Evolutionary conservation across 1,140 invertebrate species (phyloP).

Genomic region (Apolygus lucorum): DNA sequence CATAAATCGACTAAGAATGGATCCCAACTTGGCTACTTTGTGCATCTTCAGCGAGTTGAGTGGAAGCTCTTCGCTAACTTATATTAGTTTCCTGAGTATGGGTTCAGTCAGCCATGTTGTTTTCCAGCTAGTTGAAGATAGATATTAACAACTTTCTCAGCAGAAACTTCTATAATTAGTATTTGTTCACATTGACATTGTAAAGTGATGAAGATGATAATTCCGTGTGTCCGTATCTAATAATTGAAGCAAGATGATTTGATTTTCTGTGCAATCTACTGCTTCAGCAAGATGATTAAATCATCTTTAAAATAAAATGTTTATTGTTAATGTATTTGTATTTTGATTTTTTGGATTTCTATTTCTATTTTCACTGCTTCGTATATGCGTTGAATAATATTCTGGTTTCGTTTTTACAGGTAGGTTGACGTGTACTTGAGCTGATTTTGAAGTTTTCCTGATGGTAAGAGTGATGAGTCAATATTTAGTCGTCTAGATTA

Average conservation of each 20-base stretch:
- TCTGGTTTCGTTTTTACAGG: no score
- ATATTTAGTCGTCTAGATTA: no score
- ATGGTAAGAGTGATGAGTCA: no score
- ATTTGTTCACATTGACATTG: neutral
- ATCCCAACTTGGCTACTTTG: constrained; percentile 1
- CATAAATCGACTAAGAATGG: constrained; percentile 15
- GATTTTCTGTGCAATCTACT: no score
- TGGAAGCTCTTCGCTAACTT: constrained; percentile 5
- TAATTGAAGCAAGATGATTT: neutral
- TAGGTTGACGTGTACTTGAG: no score
- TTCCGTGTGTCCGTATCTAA: neutral
- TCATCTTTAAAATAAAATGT: no score
- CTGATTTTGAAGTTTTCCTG: no score
- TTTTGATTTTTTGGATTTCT: no score
- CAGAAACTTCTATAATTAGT: constrained; percentile 9
- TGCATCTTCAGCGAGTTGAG: constrained; percentile 13
- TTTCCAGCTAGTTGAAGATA: constrained; percentile 13
- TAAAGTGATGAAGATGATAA: neutral
- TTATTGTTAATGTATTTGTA: no score
- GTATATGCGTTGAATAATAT: no score
- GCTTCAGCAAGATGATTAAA: no score
- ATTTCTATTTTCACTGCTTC: no score
- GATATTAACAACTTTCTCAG: constrained; percentile 14
- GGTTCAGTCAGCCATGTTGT: constrained; percentile 16
- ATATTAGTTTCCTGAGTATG: constrained; percentile 9